Conservation (phyloP, 2,113 vertebrate genomes). For the Entomyzon cyanotis region DNA sequence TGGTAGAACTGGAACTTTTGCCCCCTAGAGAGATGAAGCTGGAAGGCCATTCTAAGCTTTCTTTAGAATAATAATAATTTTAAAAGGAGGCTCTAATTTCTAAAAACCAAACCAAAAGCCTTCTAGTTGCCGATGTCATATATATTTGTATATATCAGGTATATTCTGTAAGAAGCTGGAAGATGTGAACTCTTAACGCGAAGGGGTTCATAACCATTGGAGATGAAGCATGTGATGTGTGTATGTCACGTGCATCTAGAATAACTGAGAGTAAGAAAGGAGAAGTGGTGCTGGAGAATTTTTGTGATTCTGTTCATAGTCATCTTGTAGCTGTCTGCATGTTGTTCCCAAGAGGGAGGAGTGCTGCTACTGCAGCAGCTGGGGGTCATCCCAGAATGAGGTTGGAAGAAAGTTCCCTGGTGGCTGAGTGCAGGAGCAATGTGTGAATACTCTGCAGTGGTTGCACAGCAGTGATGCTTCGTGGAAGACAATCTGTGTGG, state of each 20-base stretch:
- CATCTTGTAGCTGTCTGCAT: neutral
- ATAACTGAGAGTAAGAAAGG: neutral
- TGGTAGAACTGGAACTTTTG: neutral
- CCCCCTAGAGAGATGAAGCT: neutral
- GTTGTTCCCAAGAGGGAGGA: neutral
- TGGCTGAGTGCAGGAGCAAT: neutral
- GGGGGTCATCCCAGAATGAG: neutral
- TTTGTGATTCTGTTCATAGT: neutral
- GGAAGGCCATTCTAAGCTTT: neutral
- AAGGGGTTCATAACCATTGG: neutral
- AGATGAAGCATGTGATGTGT: neutral
- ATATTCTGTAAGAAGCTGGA: neutral
- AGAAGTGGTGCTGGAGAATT: neutral
- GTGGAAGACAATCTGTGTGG: neutral
- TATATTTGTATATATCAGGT: neutral
- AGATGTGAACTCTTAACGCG: neutral
- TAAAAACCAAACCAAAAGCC: neutral
- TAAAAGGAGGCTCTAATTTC: neutral
- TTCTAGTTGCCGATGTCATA: neutral
- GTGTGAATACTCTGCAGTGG: neutral
- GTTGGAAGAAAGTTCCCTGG: neutral
- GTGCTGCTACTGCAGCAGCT: neutral
- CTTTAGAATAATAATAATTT: neutral
- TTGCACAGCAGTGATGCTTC: rapidly evolving
- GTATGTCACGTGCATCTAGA: neutral